Conservation (phyloP, 37 sponge, comb jelly and placozoan genomes). For the Aplysina aerophoba region DNA sequence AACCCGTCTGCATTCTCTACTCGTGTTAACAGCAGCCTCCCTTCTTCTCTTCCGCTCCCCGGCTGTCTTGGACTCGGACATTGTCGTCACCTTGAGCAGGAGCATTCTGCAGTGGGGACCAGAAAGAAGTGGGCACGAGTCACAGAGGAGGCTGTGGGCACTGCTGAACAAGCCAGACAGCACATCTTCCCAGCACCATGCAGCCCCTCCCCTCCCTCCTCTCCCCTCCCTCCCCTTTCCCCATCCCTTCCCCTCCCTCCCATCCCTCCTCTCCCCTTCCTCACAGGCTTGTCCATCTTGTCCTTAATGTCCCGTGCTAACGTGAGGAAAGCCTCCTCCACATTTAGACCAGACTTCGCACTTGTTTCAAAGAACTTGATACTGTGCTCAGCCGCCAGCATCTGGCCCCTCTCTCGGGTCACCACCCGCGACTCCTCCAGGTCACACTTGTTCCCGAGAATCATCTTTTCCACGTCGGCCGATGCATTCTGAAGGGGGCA, state of each 20-base stretch:
- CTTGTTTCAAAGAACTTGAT: conserved; percentile 99
- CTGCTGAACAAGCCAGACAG: neutral
- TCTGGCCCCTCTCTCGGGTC: conserved; percentile 87
- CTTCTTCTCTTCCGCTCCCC: neutral
- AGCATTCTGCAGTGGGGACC: neutral
- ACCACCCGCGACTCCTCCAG: conserved; percentile 89
- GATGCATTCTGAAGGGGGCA: conserved; percentile 86
- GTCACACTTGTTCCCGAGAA: conserved; percentile 98
- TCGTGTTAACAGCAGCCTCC: neutral
- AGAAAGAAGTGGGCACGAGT: no score
- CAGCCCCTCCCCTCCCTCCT: neutral
- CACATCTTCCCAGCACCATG: neutral
- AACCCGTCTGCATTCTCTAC: no score
- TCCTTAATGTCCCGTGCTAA: conserved; percentile 96
- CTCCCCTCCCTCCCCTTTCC: no score
- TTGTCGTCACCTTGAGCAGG: neutral
- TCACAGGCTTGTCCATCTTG: conserved; percentile 87
- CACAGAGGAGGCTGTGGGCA: no score
- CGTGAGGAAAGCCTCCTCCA: conserved; percentile 92
- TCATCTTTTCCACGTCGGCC: conserved; percentile 98
- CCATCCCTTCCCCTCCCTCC: no score
- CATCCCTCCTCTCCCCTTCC: neutral
- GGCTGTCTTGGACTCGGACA: neutral
- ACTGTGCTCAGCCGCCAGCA: conserved; percentile 94
- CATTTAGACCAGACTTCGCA: conserved; percentile 93